Conservation (phyloP, 2,888 invertebrate species). For the Eupithecia subfuscata region DNA sequence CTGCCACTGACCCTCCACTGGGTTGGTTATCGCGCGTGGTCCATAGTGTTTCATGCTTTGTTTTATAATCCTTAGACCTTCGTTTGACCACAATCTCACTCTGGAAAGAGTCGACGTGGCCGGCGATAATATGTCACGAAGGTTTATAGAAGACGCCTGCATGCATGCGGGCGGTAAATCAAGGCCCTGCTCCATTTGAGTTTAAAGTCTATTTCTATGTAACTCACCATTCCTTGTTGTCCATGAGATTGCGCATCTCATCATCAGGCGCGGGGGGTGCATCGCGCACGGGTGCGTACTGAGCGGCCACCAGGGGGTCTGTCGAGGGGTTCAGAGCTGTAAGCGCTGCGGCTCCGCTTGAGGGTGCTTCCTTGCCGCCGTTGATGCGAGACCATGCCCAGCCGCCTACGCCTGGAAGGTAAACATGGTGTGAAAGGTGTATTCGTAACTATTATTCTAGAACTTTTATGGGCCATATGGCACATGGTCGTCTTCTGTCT, state of each 20-base stretch:
- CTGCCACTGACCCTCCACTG: not conserved
- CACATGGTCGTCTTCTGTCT: too few species aligned
- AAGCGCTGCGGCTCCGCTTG: constrained; percentile 81
- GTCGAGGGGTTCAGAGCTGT: constrained; percentile 90
- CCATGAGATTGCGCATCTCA: constrained; percentile 90
- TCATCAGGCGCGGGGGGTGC: constrained; percentile 87
- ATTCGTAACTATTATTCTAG: not conserved
- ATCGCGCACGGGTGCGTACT: constrained; percentile 90
- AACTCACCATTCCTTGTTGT: constrained; percentile 89
- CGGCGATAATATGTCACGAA: too few species aligned
- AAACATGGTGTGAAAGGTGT: not conserved
- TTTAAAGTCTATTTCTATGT: not conserved
- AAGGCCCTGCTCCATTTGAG: not conserved
- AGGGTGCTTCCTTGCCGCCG: constrained; percentile 81
- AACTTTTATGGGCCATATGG: too few species aligned
- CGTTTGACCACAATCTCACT: too few species aligned
- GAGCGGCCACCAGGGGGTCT: constrained; percentile 89
- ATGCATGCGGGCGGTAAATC: not conserved
- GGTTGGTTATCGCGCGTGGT: too few species aligned
- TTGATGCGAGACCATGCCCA: constrained; percentile 78
- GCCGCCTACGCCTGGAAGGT: constrained; percentile 66
- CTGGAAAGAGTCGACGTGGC: too few species aligned
- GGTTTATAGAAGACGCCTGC: too few species aligned
- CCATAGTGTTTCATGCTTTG: too few species aligned
- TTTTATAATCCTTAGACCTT: too few species aligned